Conservation (phyloP, 2,113 vertebrate species). For the Chascanopsetta lugubris region DNA sequence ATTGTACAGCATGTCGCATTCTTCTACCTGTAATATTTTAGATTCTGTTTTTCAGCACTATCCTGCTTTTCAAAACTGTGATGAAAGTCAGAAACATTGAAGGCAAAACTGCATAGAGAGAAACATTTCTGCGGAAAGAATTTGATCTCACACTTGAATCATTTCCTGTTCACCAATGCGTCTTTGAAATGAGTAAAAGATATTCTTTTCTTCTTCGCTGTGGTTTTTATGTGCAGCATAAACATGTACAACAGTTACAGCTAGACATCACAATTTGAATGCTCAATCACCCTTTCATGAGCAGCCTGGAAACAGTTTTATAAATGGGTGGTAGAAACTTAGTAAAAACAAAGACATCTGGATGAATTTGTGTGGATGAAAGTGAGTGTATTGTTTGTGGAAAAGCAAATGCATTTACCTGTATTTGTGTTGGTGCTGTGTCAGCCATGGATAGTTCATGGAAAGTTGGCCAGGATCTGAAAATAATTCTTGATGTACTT, state of each 20-base stretch:
- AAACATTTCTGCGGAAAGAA: neutral
- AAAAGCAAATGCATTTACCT: neutral
- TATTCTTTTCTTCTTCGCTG: neutral
- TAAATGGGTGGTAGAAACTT: too few relatives aligned
- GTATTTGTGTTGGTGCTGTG: neutral
- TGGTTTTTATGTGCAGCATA: neutral
- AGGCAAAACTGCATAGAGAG: neutral
- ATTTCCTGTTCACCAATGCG: neutral
- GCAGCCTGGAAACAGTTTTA: neutral
- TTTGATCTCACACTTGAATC: neutral
- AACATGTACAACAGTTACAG: neutral
- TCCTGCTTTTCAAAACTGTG: neutral
- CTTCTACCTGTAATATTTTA: neutral
- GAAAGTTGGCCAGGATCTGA: neutral
- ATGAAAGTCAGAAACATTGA: neutral
- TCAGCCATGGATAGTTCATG: neutral
- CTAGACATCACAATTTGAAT: neutral
- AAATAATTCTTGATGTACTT: neutral
- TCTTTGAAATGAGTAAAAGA: constrained; percentile 1
- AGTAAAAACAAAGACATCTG: neutral
- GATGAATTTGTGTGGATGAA: neutral
- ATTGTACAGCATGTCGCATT: neutral
- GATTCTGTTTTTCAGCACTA: too few relatives aligned
- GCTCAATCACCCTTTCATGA: neutral
- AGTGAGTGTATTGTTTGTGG: neutral